Percentiles rank a stretch among this genome's conserved stretches.
phyloP scores from a whole-genome alignment of 2,888 invertebrate genomes.

The Vannuccia rotundouncinata region DNA sequence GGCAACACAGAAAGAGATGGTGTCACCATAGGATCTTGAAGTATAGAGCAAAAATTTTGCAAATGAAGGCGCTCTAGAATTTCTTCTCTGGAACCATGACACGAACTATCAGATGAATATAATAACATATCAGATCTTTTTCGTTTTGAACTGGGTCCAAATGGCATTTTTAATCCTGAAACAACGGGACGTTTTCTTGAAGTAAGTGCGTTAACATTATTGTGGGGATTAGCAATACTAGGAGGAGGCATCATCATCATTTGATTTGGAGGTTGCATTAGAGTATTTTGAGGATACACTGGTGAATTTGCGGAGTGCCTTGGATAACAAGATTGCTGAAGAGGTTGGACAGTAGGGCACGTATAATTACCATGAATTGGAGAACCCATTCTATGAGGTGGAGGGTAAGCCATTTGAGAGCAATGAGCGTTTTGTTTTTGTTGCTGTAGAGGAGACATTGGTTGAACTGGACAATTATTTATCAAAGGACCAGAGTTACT shows the following conservation, averaged over 20 bases:
- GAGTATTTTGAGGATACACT: background rate
- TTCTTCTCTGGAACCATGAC: background rate
- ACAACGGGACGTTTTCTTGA: background rate
- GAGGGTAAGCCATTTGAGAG: background rate
- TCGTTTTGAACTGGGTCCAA: background rate
- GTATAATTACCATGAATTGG: background rate
- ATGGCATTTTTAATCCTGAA: background rate
- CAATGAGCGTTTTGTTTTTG: background rate
- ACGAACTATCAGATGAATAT: background rate
- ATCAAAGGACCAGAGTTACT: background rate
- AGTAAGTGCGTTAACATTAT: background rate
- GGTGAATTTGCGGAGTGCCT: background rate
- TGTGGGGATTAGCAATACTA: background rate
- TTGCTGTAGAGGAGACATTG: background rate
- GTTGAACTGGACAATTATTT: too few relatives aligned
- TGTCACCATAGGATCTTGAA: constrained; percentile 12
- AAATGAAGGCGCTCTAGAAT: background rate
- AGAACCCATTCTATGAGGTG: background rate
- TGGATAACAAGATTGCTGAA: constrained; percentile 3
- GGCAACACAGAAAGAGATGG: background rate
- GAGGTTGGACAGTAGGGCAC: constrained; percentile 8
- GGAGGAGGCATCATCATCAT: constrained; percentile 20
- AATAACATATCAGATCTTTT: background rate
- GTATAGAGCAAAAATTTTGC: background rate
- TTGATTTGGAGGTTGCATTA: constrained; percentile 1